Evolutionary conservation across 2,113 vertebrate genomes (phyloP), one percentile per base, ranked within the genome.

Genomic region (Malurus melanocephalus): DNA sequence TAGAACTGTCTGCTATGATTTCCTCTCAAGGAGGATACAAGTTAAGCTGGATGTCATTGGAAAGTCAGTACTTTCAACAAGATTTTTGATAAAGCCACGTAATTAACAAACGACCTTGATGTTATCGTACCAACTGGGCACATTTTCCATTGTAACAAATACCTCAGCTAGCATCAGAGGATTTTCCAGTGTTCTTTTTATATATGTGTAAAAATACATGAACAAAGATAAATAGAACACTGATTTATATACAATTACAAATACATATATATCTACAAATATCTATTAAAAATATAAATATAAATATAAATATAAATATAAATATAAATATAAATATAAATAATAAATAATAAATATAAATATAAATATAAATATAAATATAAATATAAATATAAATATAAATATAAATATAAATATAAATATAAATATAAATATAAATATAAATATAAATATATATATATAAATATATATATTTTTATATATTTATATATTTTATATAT

Each of bases 21-120:
- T 90, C 52, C 27, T 95, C 74, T 92, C 55, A 61, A 61, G 28
- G 8, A 66, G 16, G 46, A 80, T 72, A 74, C 33, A 72, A 32
- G 55, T 90, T 91, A 65, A 87, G 67, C 52, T 87, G 23, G 74
- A 93, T 93, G 94, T 90, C 95, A 81, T 71, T 94, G 86, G 59
- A 85, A 95, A 88, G 83, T 87, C 92, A 66, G 80, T 88, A 32
- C 78, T 94, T 94, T 76, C 90, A 92, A 85, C 71, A 79, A 95
- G 94, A 93, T 93, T 94, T 93, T 91, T 94, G 90, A 95, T 95
- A 93, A 94, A 92, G 88, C 80, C 67, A 88, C 65, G 53, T 94
- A 95, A 94, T 95, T 95, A 94, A 92, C 83, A 64, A 85, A 90
- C 0, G 80, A 93, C 93, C 90, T 93, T 96, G 93, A 95, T 95